Evolutionary conservation across 2,888 invertebrate species (phyloP).

Genomic region (Chrysomela aeneicollis): DNA sequence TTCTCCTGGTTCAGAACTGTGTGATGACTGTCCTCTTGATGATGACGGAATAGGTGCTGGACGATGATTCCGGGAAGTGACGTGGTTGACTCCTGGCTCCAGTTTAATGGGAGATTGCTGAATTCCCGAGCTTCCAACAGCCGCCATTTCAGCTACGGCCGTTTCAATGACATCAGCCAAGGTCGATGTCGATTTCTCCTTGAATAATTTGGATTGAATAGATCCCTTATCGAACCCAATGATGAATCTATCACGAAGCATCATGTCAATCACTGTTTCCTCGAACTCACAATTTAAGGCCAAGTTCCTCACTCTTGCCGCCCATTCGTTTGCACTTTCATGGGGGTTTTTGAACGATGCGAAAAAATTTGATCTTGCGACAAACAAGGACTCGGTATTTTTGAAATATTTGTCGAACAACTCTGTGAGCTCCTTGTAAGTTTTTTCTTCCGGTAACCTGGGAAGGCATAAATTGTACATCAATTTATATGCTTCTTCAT

Average conservation of each 20-base stretch:
- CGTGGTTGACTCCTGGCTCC: conserved; percentile 13
- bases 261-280: conserved; percentile 21
- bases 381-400: conserved; percentile 12
- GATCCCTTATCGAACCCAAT: no score
- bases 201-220: no score
- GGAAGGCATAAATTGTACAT: conserved; percentile 17
- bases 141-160: conserved; percentile 22
- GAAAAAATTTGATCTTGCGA: conserved; percentile 13
- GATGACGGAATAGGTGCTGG: conserved; percentile 9
- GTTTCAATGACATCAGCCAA: conserved; percentile 22
- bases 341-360: conserved; percentile 9
- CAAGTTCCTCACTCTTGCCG: conserved; percentile 5
- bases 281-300: conserved; percentile 17
- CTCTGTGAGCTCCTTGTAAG: conserved; percentile 11
- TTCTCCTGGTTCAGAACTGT: background rate
- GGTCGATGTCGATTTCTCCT: background rate
- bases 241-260: conserved; percentile 20
- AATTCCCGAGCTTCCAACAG: no score
- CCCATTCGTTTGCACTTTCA: conserved; percentile 20
- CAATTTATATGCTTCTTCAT: conserved; percentile 17
- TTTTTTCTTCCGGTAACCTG: conserved; percentile 13
- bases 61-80: conserved; percentile 13
- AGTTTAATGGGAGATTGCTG: background rate
- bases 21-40: background rate
- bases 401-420: conserved; percentile 19